Evolutionary conservation across 2,113 vertebrate species (phyloP), one percentile per base, ranked within the genome.

Genomic region (Muscicapa adusta): DNA sequence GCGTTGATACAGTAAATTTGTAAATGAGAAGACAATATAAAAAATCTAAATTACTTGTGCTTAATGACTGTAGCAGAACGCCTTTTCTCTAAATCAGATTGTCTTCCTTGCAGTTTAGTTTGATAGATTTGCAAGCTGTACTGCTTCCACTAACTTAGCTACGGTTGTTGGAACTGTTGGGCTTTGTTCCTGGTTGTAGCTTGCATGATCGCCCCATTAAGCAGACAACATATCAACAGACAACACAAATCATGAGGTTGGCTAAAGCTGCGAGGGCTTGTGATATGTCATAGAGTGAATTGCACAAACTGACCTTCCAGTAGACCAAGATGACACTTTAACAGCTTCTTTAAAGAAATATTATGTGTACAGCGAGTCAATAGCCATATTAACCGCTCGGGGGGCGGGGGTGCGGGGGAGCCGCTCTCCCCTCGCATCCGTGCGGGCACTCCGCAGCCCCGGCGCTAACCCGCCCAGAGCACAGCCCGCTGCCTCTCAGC

Each of bases 191-290:
- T 98, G 96, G 97, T 97, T 98, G 98, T 98, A 98, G 98, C 98
- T 98, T 98, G 98, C 98, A 98, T 99, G 98, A 99, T 98, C 98
- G 98, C 98, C 98, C 98, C 99, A 99, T 99, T 99, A 99, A 98
- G 98, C 98, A 99, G 98, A 99, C 98, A 97, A 97, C 98, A 97
- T 98, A 99, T 99, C 98, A 98, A 98, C 97, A 97, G 98, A 98
- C 98, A 98, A 98, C 98, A 98, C 98, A 98, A 98, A 98, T 98
- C 98, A 98, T 95, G 97, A 97, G 97, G 98, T 97, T 97, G 98
- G 98, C 98, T 98, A 97, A 98, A 98, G 97, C 97, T 98, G 97
- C 97, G 92, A 98, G 97, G 90, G 96, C 91, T 97, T 98, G 96
- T 84, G 96, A 95, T 95, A 96, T 97, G 94, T 97, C 94, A 95